Evolutionary conservation across 2,113 vertebrate genomes (phyloP).

Genomic region (Saccopteryx leptura): DNA sequence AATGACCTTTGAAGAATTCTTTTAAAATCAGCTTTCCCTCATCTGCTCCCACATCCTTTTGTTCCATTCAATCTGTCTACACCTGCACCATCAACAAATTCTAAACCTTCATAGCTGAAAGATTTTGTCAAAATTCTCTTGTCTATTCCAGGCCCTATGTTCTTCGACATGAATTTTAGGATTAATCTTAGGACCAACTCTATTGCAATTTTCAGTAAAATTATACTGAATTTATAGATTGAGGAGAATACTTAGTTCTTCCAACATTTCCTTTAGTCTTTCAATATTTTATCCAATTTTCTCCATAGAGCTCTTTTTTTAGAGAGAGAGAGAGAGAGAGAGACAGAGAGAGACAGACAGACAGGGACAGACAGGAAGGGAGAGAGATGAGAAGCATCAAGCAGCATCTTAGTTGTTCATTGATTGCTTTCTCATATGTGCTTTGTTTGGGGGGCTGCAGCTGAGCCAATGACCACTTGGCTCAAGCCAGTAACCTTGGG

Average conservation of each 20-base stretch:
- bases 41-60: not conserved
- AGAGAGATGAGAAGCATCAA: too few species aligned
- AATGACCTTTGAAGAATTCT: not conserved
- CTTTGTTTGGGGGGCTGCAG: too few species aligned
- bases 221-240: not conserved
- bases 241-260: constrained; percentile 33
- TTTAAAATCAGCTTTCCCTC: not conserved
- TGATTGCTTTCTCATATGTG: too few species aligned
- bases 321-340: too few species aligned
- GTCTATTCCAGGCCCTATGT: not conserved
- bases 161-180: not conserved
- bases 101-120: not conserved
- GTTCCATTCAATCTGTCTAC: not conserved
- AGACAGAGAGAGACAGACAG: too few species aligned
- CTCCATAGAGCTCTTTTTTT: not conserved
- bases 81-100: not conserved
- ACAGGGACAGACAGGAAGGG: too few species aligned
- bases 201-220: not conserved
- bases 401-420: too few species aligned
- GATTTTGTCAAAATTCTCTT: not conserved
- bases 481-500: too few species aligned
- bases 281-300: not conserved
- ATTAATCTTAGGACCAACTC: not conserved
- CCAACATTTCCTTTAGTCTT: not conserved
- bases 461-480: too few species aligned